phyloP scores from a whole-genome alignment of 1,140 invertebrate species.

The Heliothis subflexa region DNA sequence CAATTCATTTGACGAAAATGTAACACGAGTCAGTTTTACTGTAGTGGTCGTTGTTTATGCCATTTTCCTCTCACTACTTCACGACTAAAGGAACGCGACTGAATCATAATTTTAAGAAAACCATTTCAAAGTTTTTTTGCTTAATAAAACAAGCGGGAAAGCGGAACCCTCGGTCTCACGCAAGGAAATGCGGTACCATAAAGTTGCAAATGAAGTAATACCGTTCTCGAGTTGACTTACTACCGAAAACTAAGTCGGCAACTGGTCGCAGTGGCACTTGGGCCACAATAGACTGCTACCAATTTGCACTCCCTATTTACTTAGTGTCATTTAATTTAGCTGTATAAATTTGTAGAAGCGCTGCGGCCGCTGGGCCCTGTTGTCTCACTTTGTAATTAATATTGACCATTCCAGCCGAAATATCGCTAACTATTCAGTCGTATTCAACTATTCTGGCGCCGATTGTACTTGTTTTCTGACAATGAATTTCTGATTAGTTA shows the following conservation, averaged over 20 bases:
- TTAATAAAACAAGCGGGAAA: slow-evolving; percentile 65
- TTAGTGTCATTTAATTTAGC: slow-evolving; percentile 64
- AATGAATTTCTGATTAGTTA: slow-evolving; percentile 42
- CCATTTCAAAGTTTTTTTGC: slow-evolving; percentile 61
- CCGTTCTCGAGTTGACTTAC: slow-evolving; percentile 58
- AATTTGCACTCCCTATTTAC: slow-evolving; percentile 60
- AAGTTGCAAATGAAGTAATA: slow-evolving; percentile 81
- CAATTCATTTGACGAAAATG: slow-evolving; percentile 58
- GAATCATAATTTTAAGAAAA: slow-evolving; percentile 74
- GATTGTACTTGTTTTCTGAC: slow-evolving; percentile 30
- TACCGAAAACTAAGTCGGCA: slow-evolving; percentile 55
- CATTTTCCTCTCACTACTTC: slow-evolving; percentile 59
- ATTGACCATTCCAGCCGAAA: slow-evolving; percentile 56
- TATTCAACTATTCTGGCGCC: slow-evolving; percentile 34
- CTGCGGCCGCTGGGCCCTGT: slow-evolving; percentile 18
- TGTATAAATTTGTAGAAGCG: slow-evolving; percentile 55
- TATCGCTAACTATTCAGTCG: slow-evolving; percentile 40
- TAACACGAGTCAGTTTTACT: slow-evolving; percentile 58
- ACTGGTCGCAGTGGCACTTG: slow-evolving; percentile 43
- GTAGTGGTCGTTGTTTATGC: slow-evolving; percentile 28
- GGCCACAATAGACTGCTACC: slow-evolving; percentile 51
- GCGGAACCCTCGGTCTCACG: slow-evolving; percentile 55
- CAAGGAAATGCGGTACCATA: slow-evolving; percentile 67
- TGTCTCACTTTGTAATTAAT: slow-evolving; percentile 60
- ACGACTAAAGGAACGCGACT: slow-evolving; percentile 61